These are phyloP conservation scores for Pandemis heparana DNA, from an alignment of 2,888 invertebrate species.

Conservation along the genomic window DNA sequence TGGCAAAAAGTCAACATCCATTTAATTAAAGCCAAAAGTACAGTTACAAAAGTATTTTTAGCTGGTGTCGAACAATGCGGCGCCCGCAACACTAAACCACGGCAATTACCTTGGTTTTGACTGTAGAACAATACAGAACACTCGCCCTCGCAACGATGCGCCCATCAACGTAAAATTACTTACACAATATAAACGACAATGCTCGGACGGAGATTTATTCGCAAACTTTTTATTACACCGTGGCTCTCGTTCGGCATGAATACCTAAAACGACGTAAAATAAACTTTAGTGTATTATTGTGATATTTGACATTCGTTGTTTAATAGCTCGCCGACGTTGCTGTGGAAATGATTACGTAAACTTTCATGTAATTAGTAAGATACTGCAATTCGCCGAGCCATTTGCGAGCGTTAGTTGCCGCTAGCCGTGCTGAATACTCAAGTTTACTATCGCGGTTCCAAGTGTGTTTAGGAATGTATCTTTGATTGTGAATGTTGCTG, in stretches of 20 bases:
- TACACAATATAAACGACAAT: slow-evolving; percentile 41
- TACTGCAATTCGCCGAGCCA: slow-evolving; percentile 29
- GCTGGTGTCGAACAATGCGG: slow-evolving; percentile 57
- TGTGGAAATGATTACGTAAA: slow-evolving; percentile 26
- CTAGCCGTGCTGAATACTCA: slow-evolving; percentile 31
- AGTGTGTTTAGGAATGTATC: slow-evolving; percentile 32
- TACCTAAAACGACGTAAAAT: slow-evolving; percentile 5
- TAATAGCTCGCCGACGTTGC: not conserved
- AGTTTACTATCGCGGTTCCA: slow-evolving; percentile 35
- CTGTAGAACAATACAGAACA: slow-evolving; percentile 41
- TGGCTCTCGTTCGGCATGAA: slow-evolving; percentile 21
- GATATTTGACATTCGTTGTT: not conserved
- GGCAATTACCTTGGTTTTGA: slow-evolving; percentile 44
- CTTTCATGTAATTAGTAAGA: slow-evolving; percentile 28
- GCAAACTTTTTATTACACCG: slow-evolving; percentile 38
- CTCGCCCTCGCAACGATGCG: slow-evolving; percentile 39
- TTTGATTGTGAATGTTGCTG: slow-evolving; percentile 32
- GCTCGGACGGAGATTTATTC: slow-evolving; percentile 33
- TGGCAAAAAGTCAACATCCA: slow-evolving; percentile 27
- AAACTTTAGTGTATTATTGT: slow-evolving; percentile 10
- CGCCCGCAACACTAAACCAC: slow-evolving; percentile 46
- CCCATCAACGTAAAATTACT: slow-evolving; percentile 43
- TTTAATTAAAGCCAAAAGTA: slow-evolving; percentile 39
- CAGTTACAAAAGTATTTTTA: slow-evolving; percentile 51
- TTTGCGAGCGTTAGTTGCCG: slow-evolving; percentile 26